phyloP scores from a whole-genome alignment of 2,113 vertebrate genomes.

The Setophaga kirtlandii region DNA sequence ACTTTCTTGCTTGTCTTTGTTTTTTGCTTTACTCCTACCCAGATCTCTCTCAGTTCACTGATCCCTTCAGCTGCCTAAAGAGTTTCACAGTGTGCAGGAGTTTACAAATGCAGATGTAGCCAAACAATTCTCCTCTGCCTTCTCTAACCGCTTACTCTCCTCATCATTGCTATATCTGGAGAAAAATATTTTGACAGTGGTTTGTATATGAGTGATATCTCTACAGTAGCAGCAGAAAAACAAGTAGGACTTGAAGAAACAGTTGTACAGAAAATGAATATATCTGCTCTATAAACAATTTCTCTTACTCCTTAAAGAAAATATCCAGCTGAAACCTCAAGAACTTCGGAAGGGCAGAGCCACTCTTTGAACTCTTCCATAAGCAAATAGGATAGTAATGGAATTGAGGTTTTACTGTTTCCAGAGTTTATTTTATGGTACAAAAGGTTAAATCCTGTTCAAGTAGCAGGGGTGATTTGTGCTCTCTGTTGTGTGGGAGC shows the following conservation, averaged over 20 bases:
- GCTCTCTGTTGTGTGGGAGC: neutral
- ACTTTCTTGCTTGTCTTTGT: neutral
- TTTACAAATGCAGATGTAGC: neutral
- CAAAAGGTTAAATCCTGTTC: neutral
- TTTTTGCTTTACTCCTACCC: neutral
- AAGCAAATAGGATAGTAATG: neutral
- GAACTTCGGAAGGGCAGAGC: neutral
- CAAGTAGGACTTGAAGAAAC: neutral
- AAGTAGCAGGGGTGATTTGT: neutral
- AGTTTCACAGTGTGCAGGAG: neutral
- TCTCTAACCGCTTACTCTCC: neutral
- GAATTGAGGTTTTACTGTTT: neutral
- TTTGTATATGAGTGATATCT: neutral
- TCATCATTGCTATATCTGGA: neutral
- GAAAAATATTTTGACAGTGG: constrained; percentile 29
- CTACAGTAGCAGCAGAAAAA: neutral
- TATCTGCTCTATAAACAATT: neutral
- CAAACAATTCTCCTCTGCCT: neutral
- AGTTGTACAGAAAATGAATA: neutral
- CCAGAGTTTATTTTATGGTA: neutral
- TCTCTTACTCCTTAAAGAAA: neutral
- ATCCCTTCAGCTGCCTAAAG: neutral
- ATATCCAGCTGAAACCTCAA: neutral
- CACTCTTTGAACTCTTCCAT: neutral
- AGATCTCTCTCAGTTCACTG: neutral